phyloP scores from a whole-genome alignment of 2,797 vertebrate genomes.

The Rhynchotus rufescens region DNA sequence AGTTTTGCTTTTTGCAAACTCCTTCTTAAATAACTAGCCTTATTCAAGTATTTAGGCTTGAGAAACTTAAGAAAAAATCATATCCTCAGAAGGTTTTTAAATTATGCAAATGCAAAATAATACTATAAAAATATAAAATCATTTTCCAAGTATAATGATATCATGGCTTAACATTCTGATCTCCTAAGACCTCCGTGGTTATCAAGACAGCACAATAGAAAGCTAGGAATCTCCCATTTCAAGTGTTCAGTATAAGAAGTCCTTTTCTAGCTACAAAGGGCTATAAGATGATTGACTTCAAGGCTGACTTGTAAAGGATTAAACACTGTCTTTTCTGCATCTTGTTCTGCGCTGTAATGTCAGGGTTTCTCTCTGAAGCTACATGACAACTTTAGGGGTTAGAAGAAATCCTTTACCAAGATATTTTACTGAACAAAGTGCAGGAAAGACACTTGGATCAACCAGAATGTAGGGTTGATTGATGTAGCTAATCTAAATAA shows the following conservation, averaged over 20 bases:
- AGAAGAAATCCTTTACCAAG: slow-evolving; percentile 36
- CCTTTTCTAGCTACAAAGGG: slow-evolving; percentile 26
- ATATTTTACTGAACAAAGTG: not conserved
- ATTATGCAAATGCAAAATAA: not conserved
- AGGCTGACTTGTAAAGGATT: slow-evolving; percentile 41
- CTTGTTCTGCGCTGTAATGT: slow-evolving; percentile 17
- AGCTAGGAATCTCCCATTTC: slow-evolving; percentile 34
- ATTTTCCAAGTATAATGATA: not conserved
- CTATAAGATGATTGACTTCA: slow-evolving; percentile 49
- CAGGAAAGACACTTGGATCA: slow-evolving; percentile 1
- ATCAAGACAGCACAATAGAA: slow-evolving; percentile 1
- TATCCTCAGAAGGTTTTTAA: slow-evolving; percentile 1
- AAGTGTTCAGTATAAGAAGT: slow-evolving; percentile 31
- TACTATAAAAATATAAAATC: slow-evolving; percentile 10
- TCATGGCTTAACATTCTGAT: not conserved
- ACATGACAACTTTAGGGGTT: not conserved
- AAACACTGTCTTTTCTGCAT: slow-evolving; percentile 43
- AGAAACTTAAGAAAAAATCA: not conserved
- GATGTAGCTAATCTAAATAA: slow-evolving; percentile 54
- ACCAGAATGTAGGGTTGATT: slow-evolving; percentile 7
- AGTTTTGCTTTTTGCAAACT: not conserved
- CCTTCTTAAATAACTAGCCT: not conserved
- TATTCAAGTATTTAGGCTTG: slow-evolving; percentile 9
- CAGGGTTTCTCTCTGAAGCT: slow-evolving; percentile 35
- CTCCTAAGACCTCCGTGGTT: not conserved